Evolutionary conservation across 2,888 invertebrate species (phyloP).

Genomic region (Agonum fuliginosum): DNA sequence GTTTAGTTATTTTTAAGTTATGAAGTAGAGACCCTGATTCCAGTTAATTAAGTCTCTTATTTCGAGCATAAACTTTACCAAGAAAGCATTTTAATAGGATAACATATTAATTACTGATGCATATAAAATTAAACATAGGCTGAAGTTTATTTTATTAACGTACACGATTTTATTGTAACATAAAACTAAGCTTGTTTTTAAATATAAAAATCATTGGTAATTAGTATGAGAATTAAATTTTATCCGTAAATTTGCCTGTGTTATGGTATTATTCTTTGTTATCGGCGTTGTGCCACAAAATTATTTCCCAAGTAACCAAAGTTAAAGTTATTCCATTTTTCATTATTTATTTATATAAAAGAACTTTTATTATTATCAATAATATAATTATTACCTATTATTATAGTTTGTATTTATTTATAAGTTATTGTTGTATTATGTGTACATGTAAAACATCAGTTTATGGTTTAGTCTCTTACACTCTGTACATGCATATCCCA

Average conservation of each 20-base stretch:
- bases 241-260: conserved; percentile 13
- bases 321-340: conserved; percentile 70
- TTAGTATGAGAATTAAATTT: conserved; percentile 38
- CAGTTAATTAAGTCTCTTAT: conserved; percentile 27
- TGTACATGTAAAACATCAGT: conserved; percentile 52
- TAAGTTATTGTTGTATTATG: conserved; percentile 61
- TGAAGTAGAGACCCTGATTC: conserved; percentile 37
- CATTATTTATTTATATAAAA: conserved; percentile 68
- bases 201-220: conserved; percentile 40
- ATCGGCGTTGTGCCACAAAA: conserved; percentile 44
- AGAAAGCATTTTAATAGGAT: conserved; percentile 29
- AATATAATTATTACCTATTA: conserved; percentile 61
- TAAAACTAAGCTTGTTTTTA: conserved; percentile 39
- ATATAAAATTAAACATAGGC: conserved; percentile 27
- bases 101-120: conserved; percentile 50
- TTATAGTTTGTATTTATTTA: conserved; percentile 64
- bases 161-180: neutral
- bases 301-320: conserved; percentile 70
- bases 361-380: conserved; percentile 61
- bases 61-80: conserved; percentile 20
- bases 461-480: conserved; percentile 35
- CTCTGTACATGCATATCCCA: conserved; percentile 46
- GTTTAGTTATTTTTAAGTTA: conserved; percentile 29
- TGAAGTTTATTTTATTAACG: neutral
- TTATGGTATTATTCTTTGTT: conserved; percentile 40